Evolutionary conservation across 2,113 vertebrate species (phyloP).

Genomic region (Passer montanus): DNA sequence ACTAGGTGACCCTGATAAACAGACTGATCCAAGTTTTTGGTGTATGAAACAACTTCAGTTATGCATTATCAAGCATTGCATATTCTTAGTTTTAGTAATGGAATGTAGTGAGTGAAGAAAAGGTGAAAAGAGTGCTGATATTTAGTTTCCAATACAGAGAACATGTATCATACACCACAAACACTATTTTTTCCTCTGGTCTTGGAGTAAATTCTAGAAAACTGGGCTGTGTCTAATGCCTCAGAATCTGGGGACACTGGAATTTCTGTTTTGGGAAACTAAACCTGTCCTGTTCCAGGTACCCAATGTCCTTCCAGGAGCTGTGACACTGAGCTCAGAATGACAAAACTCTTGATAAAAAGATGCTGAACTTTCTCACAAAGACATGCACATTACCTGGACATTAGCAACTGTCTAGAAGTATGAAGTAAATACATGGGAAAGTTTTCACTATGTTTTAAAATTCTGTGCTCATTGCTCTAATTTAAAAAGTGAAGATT

Average conservation of each 20-base stretch:
- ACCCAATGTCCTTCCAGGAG: background rate
- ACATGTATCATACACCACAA: rapidly evolving
- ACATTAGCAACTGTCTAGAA: background rate
- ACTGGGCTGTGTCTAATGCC: background rate
- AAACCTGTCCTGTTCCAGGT: rapidly evolving
- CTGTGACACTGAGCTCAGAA: background rate
- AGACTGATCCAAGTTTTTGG: background rate
- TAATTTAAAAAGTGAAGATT: background rate
- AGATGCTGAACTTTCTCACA: background rate
- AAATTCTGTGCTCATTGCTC: background rate
- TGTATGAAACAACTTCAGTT: background rate
- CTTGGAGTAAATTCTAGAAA: background rate
- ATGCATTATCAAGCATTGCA: background rate
- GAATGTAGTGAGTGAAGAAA: background rate
- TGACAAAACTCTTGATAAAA: background rate
- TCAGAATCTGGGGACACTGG: background rate
- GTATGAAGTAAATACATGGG: background rate
- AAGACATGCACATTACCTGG: background rate
- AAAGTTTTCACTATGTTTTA: background rate
- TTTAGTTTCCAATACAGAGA: background rate
- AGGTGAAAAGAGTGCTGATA: background rate
- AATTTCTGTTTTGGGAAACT: background rate
- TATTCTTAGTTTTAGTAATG: background rate
- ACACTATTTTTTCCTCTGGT: background rate
- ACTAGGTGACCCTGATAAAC: background rate